Evolutionary conservation across 2,888 invertebrate species (phyloP).

Genomic region (Dermolepida albohirtum): DNA sequence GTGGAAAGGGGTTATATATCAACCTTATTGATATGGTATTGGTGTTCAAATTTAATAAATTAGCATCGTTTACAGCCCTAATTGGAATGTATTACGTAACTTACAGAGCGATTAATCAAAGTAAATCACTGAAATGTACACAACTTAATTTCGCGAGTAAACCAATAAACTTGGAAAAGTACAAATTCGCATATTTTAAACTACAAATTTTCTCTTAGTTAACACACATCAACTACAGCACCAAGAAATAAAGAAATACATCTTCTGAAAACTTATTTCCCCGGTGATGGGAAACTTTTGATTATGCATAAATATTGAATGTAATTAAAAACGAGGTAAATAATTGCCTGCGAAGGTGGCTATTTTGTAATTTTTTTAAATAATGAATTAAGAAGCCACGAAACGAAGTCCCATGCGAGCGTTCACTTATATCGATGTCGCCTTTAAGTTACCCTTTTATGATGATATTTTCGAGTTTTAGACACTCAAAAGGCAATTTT

Average conservation of each 20-base stretch:
- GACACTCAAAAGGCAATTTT: not conserved
- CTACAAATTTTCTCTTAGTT: too few relatives aligned
- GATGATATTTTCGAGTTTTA: not conserved
- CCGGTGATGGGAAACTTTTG: constrained; percentile 28
- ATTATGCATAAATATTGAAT: constrained; percentile 40
- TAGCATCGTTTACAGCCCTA: too few relatives aligned
- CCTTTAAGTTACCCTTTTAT: constrained; percentile 22
- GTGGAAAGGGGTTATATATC: too few relatives aligned
- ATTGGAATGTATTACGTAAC: too few relatives aligned
- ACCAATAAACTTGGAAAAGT: too few relatives aligned
- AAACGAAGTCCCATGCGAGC: constrained; percentile 3
- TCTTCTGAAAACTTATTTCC: not conserved
- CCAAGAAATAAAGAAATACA: not conserved
- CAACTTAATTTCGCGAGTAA: too few relatives aligned
- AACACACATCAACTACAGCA: too few relatives aligned
- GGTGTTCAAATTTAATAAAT: too few relatives aligned
- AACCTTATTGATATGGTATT: too few relatives aligned
- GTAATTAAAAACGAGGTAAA: constrained; percentile 36
- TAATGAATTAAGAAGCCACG: constrained; percentile 22
- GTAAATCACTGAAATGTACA: too few relatives aligned
- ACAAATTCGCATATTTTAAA: too few relatives aligned
- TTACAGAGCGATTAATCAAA: too few relatives aligned
- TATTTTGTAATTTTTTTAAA: constrained; percentile 22
- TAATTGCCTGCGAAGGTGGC: constrained; percentile 14
- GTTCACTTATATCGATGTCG: constrained; percentile 6